Evolutionary conservation across 2,797 vertebrate species (phyloP).

Genomic region (Margarornis squamiger): DNA sequence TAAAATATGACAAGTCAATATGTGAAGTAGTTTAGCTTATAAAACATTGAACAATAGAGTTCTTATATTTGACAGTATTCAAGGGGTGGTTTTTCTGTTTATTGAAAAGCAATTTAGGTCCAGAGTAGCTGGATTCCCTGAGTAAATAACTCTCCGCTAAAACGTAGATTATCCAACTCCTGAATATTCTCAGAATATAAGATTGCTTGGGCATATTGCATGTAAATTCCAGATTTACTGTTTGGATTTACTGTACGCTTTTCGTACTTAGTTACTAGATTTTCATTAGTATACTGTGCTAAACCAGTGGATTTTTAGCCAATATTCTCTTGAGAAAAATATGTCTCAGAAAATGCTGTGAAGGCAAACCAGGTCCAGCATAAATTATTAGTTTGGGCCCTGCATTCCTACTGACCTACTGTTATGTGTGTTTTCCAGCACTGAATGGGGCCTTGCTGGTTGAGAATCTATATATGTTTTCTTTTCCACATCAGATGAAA

Average conservation of each 20-base stretch:
- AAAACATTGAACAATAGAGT: background rate
- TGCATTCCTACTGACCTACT: background rate
- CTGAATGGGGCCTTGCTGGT: background rate
- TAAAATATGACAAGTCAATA: background rate
- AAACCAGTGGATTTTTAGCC: background rate
- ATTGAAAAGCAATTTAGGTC: background rate
- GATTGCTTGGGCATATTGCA: background rate
- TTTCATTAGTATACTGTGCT: background rate
- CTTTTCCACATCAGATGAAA: background rate
- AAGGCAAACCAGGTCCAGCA: background rate
- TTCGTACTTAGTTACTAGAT: background rate
- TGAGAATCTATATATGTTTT: background rate
- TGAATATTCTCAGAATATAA: background rate
- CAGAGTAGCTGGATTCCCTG: background rate
- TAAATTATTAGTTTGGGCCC: background rate
- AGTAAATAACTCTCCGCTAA: background rate
- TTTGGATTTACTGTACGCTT: background rate
- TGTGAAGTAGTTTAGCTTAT: background rate
- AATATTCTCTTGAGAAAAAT: background rate
- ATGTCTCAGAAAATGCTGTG: background rate
- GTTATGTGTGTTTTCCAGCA: background rate
- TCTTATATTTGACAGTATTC: background rate
- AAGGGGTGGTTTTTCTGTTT: background rate
- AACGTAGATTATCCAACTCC: accelerated
- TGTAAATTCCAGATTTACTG: background rate